These are phyloP conservation scores for Penaeus japonicus DNA, from an alignment of 1,140 invertebrate species.

Conservation along the genomic window DNA sequence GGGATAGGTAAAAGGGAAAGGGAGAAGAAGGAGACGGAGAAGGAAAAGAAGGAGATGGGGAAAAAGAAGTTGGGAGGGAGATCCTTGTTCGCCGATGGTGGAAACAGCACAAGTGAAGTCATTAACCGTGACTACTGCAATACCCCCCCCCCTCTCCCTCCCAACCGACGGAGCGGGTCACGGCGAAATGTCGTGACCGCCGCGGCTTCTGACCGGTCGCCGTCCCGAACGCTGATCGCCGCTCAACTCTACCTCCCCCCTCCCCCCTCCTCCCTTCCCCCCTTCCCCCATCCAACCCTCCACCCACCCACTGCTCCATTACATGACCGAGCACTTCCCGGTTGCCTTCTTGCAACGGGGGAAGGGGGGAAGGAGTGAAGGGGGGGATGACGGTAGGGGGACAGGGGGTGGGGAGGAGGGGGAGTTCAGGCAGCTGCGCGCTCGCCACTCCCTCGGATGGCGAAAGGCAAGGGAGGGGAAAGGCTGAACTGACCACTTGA, in stretches of 20 bases:
- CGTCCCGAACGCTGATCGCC: no score
- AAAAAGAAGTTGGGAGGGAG: not conserved
- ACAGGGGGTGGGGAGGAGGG: not conserved
- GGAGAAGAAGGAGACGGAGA: not conserved
- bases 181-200: no score
- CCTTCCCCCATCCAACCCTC: no score
- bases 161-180: not conserved
- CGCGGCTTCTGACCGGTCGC: no score
- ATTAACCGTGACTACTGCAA: no score
- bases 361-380: not conserved
- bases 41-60: not conserved
- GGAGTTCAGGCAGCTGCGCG: not conserved
- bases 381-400: not conserved
- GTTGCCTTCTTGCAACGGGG: not conserved
- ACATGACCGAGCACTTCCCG: no score
- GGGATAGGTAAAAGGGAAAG: no score
- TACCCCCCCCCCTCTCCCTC: not conserved
- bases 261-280: no score
- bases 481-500: no score
- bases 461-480: no score
- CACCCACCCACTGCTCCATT: no score
- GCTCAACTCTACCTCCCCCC: no score
- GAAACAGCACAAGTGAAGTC: not conserved
- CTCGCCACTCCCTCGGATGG: not conserved
- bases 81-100: not conserved